phyloP scores from a whole-genome alignment of 2,797 vertebrate genomes.

The Chanos chanos region DNA sequence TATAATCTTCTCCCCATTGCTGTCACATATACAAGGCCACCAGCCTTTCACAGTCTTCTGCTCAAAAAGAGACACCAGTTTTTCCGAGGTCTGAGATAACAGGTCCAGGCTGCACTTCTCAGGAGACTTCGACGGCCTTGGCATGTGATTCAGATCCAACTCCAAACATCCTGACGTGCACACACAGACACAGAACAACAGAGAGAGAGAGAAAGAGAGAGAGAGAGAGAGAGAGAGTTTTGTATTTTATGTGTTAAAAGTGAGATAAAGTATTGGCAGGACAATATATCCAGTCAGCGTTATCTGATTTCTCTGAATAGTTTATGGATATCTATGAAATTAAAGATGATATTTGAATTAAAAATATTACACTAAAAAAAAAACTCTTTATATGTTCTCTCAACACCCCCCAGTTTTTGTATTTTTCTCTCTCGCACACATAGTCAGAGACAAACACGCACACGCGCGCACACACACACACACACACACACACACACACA shows the following conservation, averaged over 20 bases:
- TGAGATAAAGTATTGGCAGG: too few relatives aligned
- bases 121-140: slow-evolving; percentile 82
- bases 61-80: slow-evolving; percentile 87
- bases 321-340: too few relatives aligned
- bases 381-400: too few relatives aligned
- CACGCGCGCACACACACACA: too few relatives aligned
- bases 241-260: background rate
- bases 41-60: slow-evolving; percentile 93
- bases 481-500: too few relatives aligned
- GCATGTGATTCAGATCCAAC: slow-evolving; percentile 92
- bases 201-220: background rate
- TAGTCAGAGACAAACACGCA: too few relatives aligned
- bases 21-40: slow-evolving; percentile 86
- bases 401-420: too few relatives aligned
- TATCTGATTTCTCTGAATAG: too few relatives aligned
- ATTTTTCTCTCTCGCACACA: too few relatives aligned
- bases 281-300: too few relatives aligned
- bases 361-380: too few relatives aligned
- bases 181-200: background rate
- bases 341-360: too few relatives aligned
- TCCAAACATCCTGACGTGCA: slow-evolving; percentile 78
- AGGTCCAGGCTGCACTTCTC: slow-evolving; percentile 83
- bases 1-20: slow-evolving; percentile 69
- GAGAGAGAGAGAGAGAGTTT: background rate
- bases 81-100: slow-evolving; percentile 61